Evolutionary conservation across 2,888 invertebrate species (phyloP).

Genomic region (Philaethria dido): DNA sequence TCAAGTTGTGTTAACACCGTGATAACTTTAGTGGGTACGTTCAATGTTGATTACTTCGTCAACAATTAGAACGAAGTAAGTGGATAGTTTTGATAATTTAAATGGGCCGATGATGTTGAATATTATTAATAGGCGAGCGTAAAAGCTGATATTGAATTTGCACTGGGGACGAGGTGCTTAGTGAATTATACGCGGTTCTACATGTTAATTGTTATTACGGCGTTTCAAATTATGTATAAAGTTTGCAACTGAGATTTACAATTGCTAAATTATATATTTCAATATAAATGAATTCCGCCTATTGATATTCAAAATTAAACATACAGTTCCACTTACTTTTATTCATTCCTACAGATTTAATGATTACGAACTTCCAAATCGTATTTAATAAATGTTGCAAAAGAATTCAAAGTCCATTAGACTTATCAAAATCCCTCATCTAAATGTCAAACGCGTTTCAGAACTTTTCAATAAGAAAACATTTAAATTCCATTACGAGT

Average conservation of each 20-base stretch:
- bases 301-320: constrained; percentile 15
- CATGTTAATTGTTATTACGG: constrained; percentile 39
- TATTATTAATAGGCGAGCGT: constrained; percentile 67
- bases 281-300: neutral
- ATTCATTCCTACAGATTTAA: constrained; percentile 23
- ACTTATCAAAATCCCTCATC: constrained; percentile 67
- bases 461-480: constrained; percentile 76
- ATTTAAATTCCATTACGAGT: constrained; percentile 69
- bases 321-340: constrained; percentile 11
- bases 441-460: constrained; percentile 44
- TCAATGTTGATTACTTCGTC: constrained; percentile 55
- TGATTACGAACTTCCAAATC: constrained; percentile 37
- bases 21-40: constrained; percentile 69
- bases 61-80: constrained; percentile 67
- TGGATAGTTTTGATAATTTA: constrained; percentile 76
- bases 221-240: constrained; percentile 26
- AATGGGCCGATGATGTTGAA: constrained; percentile 65
- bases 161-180: constrained; percentile 62
- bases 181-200: constrained; percentile 66
- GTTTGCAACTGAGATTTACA: constrained; percentile 17
- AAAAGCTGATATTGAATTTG: constrained; percentile 74
- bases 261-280: constrained; percentile 7
- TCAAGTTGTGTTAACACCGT: constrained; percentile 75
- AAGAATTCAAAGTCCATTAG: constrained; percentile 54
- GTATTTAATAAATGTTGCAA: constrained; percentile 38